Conservation (phyloP, 2,113 vertebrate genomes). For the Psammodynastes pulverulentus region DNA sequence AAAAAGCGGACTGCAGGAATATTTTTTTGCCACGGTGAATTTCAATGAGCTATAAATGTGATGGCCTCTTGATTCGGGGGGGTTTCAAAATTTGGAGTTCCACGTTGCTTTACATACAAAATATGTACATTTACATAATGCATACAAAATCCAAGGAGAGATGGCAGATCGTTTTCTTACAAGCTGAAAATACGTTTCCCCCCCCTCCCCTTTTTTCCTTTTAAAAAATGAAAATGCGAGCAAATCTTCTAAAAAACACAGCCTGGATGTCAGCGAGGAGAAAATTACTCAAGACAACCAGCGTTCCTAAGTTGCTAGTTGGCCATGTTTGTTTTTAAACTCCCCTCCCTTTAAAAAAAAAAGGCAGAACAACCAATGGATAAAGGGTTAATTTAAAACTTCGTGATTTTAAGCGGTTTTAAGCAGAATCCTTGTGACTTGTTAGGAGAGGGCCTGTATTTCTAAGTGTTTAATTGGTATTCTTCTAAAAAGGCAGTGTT, state of each 20-base stretch:
- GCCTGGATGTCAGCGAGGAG: background rate
- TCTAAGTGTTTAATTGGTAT: slow-evolving; percentile 35
- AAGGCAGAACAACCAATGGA: slow-evolving; percentile 39
- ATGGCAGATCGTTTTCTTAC: background rate
- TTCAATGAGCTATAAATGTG: background rate
- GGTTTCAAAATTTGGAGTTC: background rate
- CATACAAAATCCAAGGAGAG: slow-evolving; percentile 20
- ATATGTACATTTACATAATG: slow-evolving; percentile 30
- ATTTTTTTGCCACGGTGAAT: background rate
- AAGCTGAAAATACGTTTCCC: background rate
- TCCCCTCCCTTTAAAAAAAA: background rate
- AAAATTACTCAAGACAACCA: background rate
- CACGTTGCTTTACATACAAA: slow-evolving; percentile 17
- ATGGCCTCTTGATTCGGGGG: background rate
- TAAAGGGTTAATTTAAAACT: slow-evolving; percentile 39
- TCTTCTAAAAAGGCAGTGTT: slow-evolving; percentile 54
- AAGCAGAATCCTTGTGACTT: slow-evolving; percentile 49
- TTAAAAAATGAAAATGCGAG: background rate
- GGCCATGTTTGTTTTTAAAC: slow-evolving; percentile 10
- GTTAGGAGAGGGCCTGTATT: slow-evolving; percentile 46
- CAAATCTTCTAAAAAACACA: background rate
- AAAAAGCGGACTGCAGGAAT: background rate
- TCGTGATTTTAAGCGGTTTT: slow-evolving; percentile 36
- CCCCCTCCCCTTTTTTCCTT: background rate
- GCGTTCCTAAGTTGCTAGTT: background rate